A percentile compares a stretch with the other conserved stretches of the same genome.
phyloP scores from a whole-genome alignment of 2,797 vertebrate genomes.

The Darevskia nairensis region DNA sequence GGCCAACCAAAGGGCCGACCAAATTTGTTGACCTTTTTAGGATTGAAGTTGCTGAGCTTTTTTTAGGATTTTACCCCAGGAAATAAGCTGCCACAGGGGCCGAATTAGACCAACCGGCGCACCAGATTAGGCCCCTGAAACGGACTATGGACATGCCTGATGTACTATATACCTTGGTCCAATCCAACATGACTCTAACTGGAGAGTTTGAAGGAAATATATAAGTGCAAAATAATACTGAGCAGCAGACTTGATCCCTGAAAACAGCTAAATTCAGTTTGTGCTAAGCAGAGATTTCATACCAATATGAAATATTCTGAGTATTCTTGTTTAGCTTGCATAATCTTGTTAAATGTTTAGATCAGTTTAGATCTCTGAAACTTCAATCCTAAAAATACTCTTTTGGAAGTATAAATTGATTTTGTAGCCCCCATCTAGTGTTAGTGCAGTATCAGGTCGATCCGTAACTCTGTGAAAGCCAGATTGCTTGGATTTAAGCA shows the following conservation, averaged over 20 bases:
- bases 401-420: background rate
- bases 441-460: background rate
- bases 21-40: too few species aligned
- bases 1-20: too few species aligned
- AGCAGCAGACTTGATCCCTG: background rate
- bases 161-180: too few species aligned
- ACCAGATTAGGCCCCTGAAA: too few species aligned
- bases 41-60: too few species aligned
- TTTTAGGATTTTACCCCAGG: too few species aligned
- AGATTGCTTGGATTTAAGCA: slow-evolving; percentile 24
- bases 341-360: background rate
- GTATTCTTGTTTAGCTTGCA: background rate
- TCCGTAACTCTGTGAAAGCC: background rate
- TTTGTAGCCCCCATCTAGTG: fast-evolving
- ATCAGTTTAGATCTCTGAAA: background rate
- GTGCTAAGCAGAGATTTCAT: background rate
- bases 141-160: too few species aligned
- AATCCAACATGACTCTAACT: background rate
- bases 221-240: background rate
- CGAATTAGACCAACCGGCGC: too few species aligned
- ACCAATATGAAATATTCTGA: background rate
- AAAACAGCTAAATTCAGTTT: background rate
- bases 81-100: too few species aligned
- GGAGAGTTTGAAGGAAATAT: background rate
- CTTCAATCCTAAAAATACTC: background rate